Conservation (phyloP, 2,113 vertebrate species). For the Todiramphus chloris region DNA sequence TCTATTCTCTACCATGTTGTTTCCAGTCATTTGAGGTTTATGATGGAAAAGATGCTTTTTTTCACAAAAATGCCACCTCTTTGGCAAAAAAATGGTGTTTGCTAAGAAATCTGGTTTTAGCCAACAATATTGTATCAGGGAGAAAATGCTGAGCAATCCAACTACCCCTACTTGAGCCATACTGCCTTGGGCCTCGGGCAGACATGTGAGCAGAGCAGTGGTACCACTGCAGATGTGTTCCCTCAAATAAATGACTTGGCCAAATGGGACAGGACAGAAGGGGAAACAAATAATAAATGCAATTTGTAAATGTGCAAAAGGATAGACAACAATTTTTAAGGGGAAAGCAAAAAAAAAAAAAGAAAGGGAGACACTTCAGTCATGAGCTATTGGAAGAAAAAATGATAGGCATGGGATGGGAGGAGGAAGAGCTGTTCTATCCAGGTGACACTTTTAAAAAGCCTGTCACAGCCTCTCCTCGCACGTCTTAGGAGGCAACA, state of each 20-base stretch:
- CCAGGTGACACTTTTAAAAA: neutral
- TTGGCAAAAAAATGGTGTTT: neutral
- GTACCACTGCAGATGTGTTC: neutral
- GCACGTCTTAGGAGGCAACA: neutral
- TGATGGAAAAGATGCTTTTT: neutral
- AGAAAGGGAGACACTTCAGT: neutral
- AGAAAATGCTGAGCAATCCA: neutral
- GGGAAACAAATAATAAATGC: neutral
- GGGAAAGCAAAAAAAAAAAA: neutral
- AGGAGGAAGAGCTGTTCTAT: neutral
- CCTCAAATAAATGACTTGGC: neutral
- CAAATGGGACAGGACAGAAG: neutral
- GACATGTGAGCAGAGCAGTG: rapidly evolving
- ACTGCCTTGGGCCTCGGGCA: neutral
- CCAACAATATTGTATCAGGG: neutral
- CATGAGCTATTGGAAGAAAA: neutral
- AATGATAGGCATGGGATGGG: rapidly evolving
- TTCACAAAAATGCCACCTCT: neutral
- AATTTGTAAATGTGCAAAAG: neutral
- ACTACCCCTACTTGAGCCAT: neutral
- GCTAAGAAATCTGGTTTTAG: neutral
- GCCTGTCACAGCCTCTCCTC: neutral
- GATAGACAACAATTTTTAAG: neutral
- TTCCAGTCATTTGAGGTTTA: neutral
- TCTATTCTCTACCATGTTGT: rapidly evolving